Evolutionary conservation across 2,888 invertebrate species (phyloP).

Genomic region (Drymonia ruficornis): DNA sequence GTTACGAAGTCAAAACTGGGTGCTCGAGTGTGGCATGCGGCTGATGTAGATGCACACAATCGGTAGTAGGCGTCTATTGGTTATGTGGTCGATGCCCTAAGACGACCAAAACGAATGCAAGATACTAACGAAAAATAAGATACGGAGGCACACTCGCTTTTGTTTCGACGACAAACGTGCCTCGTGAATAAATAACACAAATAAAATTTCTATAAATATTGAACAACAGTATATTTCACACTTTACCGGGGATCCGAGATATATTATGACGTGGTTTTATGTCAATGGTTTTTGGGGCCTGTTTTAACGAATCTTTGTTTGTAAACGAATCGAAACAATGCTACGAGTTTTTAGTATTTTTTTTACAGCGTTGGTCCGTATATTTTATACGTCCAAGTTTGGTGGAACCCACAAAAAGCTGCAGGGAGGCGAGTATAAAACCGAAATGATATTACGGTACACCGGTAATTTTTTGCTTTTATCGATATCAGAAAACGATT

Average conservation of each 20-base stretch:
- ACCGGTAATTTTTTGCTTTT: slow-evolving; percentile 24
- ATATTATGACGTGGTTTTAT: slow-evolving; percentile 75
- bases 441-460: slow-evolving; percentile 44
- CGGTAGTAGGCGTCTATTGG: too few relatives aligned
- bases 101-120: slow-evolving; percentile 79
- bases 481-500: slow-evolving; percentile 27
- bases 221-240: slow-evolving; percentile 81
- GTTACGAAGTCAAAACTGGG: too few relatives aligned
- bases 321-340: slow-evolving; percentile 74
- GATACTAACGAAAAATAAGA: slow-evolving; percentile 79
- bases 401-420: slow-evolving; percentile 41
- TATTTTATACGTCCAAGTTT: slow-evolving; percentile 32
- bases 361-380: slow-evolving; percentile 30
- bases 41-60: too few relatives aligned
- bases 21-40: too few relatives aligned
- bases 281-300: slow-evolving; percentile 65
- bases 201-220: slow-evolving; percentile 82
- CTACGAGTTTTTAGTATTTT: slow-evolving; percentile 52
- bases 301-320: slow-evolving; percentile 76
- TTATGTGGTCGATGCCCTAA: too few relatives aligned
- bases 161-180: slow-evolving; percentile 75
- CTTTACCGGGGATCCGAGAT: slow-evolving; percentile 71
- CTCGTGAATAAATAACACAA: slow-evolving; percentile 80
- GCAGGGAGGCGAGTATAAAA: slow-evolving; percentile 35
- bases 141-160: slow-evolving; percentile 61